phyloP scores from a whole-genome alignment of 64 coral and sea anemone genomes.

The Stichodactyla mertensii region DNA sequence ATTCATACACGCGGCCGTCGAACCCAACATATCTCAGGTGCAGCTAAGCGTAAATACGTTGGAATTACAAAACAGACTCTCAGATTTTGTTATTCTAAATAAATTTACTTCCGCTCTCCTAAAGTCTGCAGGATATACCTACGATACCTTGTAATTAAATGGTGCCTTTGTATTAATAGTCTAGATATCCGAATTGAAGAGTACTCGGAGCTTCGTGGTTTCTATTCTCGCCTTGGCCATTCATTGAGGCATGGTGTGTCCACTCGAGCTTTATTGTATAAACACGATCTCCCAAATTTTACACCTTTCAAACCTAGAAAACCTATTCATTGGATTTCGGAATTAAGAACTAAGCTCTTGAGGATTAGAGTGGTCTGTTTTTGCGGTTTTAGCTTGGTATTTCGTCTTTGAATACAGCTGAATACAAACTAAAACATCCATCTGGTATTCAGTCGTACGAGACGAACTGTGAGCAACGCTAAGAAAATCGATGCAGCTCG shows the following conservation, averaged over 20 bases:
- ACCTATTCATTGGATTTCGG: neutral
- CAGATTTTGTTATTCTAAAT: conserved; percentile 8
- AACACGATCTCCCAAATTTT: neutral
- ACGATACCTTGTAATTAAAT: neutral
- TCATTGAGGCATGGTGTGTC: neutral
- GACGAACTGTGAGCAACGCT: neutral
- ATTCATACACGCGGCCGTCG: neutral
- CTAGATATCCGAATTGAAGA: neutral
- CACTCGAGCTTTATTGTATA: neutral
- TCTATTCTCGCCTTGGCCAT: neutral
- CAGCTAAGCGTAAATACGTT: conserved; percentile 6
- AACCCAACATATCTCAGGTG: conserved; percentile 5
- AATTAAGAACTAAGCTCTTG: conserved; percentile 4
- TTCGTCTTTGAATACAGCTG: neutral
- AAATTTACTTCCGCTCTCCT: conserved; percentile 2
- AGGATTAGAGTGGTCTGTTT: conserved; percentile 11
- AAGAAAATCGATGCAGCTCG: neutral
- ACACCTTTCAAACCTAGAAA: neutral
- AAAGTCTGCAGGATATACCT: neutral
- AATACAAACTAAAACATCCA: neutral
- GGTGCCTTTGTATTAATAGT: neutral
- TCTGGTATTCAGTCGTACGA: neutral
- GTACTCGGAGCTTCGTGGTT: neutral
- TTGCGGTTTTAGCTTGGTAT: neutral
- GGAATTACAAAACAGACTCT: conserved; percentile 8